Conservation (phyloP, 2,113 vertebrate species). For the Hippoglossus stenolepis region DNA sequence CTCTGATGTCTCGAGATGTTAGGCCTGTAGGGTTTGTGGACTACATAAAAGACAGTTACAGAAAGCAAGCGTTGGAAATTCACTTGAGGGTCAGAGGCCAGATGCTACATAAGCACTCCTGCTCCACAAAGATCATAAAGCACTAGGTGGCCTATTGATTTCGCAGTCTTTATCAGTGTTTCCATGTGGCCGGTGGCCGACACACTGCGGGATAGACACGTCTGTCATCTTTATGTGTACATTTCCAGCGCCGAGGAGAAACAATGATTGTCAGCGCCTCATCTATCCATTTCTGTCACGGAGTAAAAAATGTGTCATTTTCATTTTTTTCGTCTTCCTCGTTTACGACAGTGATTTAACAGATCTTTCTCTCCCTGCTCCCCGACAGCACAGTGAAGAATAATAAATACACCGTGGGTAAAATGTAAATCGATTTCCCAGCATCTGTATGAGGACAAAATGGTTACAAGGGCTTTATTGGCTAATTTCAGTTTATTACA, state of each 20-base stretch:
- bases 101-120: constrained; percentile 75
- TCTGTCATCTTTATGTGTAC: constrained; percentile 73
- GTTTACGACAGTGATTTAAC: constrained; percentile 45
- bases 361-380: constrained; percentile 13
- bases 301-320: constrained; percentile 15
- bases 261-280: constrained; percentile 32
- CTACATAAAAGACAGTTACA: constrained; percentile 55
- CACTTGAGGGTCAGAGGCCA: constrained; percentile 71
- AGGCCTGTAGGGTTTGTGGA: constrained; percentile 46
- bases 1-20: constrained; percentile 49
- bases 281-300: constrained; percentile 46
- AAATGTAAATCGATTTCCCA: constrained; percentile 49
- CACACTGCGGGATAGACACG: constrained; percentile 54
- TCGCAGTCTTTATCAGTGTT: constrained; percentile 68
- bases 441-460: constrained; percentile 30
- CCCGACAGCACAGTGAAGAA: background rate
- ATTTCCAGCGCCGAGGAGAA: constrained; percentile 58
- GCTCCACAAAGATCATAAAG: constrained; percentile 74
- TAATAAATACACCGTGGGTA: background rate
- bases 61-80: constrained; percentile 66
- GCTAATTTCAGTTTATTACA: constrained; percentile 1
- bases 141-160: constrained; percentile 72
- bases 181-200: constrained; percentile 67
- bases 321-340: constrained; percentile 27
- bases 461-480: background rate